Evolutionary conservation across 2,797 vertebrate species (phyloP), one percentile per base, ranked within the genome.

Genomic region (Selene dorsalis): DNA sequence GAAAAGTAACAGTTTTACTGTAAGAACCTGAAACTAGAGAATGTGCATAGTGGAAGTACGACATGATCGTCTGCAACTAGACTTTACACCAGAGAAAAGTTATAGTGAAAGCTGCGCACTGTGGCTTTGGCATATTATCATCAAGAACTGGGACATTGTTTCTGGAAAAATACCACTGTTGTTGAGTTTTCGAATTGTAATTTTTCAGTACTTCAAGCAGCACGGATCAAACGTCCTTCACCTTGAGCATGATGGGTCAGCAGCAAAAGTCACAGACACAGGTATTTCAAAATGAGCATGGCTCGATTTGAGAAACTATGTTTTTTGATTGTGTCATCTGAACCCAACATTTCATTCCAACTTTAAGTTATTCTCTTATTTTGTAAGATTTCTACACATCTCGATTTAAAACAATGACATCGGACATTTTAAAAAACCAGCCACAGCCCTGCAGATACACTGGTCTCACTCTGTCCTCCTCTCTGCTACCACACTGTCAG

Each of bases 181-280:
- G 32, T 24, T 22, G 53, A 65, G 43, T 63, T 52, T 61, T 73
- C 57, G 17, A 78, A 70, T 67, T 62, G 22, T 43, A 7, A 58
- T 78, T 84, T 69, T 39, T 68, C 4, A 56, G 39, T 38, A 30
- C 2, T 60, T 59, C 4, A 14, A 73, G 59, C 41, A 22, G 30
- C 14, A 38, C 14, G 58, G 24, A 68, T 32, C 32, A 20, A 64
- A 72, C 9, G 2, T 3, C 18, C 28, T 45, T 65, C 48, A 24
- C 20, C n/a, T 48, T 11, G 58, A 73, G 45, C 3, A 4, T 50
- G 24, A n/a, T 43, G 5, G n/a, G 6, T 30, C 22, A 26, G 4
- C 14, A 35, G 17, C 30, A 65, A 13, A 50, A 61, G 45, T 66
- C 32, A 28, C n/a, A 48, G 13, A 39, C 6, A 22, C 10, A 65